Evolutionary conservation across 2,797 vertebrate species (phyloP), one percentile per base, ranked within the genome.

Genomic region (Microctenopoma steveboyesi): DNA sequence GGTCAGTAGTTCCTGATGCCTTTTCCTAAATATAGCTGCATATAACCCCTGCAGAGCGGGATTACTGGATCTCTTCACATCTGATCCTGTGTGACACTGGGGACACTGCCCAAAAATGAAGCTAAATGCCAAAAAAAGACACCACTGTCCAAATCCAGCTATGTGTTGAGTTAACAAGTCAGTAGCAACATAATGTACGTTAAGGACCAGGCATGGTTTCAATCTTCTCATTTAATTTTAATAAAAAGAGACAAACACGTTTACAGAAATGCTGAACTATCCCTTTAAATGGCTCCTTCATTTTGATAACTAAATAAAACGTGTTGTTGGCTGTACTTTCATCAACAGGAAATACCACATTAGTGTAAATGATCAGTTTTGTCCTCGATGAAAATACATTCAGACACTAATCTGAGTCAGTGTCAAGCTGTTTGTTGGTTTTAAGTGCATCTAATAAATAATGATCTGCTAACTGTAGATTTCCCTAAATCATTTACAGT

Each of bases 1-100:
- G 84, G 82, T 81, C 79, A 39, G 53, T 79, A 33, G 47, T 66
- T 77, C 61, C 68, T 84, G 74, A 72, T 63, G 58, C 74, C 73
- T 79, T 55, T 46, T 54, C 22, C 86, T 88, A 88, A 89, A 90
- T 84, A 88, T 90, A 92, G 88, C 81, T 0, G 3, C 64, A 40
- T 69, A 60, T 37, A 72, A 71, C 30, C 63, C 45, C 49, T 39
- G 33, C 76, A 69, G 54, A 63, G 48, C n/a, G 2, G 76, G 74
- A 86, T 84, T 74, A 86, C 61, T 37, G 74, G 64, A 46, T 47
- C 54, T n/a, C 62, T 39, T 74, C 57, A 22, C 37, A 35, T 52
- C 69, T 72, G 74, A 81, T 69, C 70, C 78, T 11, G 25, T 16
- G 54, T 60, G 64, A 72, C 53, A 27, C 39, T 16, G 30, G 22